These are phyloP conservation scores for Corythucha ciliata DNA, from an alignment of 2,888 invertebrate genomes.

Conservation along the genomic window DNA sequence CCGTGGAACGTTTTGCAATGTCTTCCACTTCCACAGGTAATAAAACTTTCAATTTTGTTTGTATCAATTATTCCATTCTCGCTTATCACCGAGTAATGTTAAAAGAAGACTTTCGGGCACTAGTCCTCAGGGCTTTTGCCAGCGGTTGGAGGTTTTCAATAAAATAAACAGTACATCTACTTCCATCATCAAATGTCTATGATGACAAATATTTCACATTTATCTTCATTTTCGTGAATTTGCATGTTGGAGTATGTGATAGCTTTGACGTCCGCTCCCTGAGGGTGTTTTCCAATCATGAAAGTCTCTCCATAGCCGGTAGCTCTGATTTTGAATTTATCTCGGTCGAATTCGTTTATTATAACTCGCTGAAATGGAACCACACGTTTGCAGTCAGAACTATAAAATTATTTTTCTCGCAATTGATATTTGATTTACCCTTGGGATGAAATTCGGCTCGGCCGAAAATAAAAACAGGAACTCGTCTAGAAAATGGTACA, in stretches of 20 bases:
- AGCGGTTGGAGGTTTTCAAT: too few species aligned
- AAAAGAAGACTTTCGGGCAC: too few species aligned
- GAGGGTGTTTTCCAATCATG: conserved; percentile 83
- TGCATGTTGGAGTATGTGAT: conserved; percentile 99
- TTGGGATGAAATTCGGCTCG: conserved; percentile 74
- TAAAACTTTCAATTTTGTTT: too few species aligned
- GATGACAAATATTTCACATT: conserved; percentile 89
- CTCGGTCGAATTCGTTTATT: conserved; percentile 76
- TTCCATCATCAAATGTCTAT: conserved; percentile 70
- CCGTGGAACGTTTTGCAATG: too few species aligned
- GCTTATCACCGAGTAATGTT: too few species aligned
- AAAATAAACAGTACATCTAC: neutral
- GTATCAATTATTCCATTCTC: too few species aligned
- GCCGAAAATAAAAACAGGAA: conserved; percentile 83
- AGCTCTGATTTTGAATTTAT: conserved; percentile 69
- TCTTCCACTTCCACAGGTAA: too few species aligned
- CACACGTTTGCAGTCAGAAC: neutral
- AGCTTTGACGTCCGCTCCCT: conserved; percentile 97
- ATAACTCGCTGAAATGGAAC: conserved; percentile 62
- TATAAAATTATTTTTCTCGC: conserved; percentile 1
- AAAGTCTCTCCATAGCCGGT: conserved; percentile 86
- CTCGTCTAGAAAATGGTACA: conserved; percentile 92
- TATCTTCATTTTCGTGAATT: conserved; percentile 55
- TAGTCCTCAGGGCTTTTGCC: too few species aligned
- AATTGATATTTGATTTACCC: conserved; percentile 42